A percentile compares a stretch with the other conserved stretches of the same genome.
phyloP scores from a whole-genome alignment of 2,113 vertebrate species.

The Osmerus mordax region DNA sequence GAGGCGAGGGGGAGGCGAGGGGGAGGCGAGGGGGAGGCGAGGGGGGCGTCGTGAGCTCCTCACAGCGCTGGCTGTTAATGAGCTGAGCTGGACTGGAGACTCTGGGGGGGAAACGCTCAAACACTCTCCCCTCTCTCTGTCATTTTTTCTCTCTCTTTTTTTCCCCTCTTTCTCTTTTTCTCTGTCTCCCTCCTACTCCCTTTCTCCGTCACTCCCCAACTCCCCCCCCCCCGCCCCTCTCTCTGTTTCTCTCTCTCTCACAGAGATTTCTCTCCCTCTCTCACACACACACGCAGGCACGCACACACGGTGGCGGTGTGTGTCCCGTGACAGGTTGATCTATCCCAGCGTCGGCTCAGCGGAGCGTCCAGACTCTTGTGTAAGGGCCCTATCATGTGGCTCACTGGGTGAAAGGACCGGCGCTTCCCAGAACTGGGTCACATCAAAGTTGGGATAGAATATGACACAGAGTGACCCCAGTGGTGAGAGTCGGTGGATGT shows the following conservation, averaged over 20 bases:
- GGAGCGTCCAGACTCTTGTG: constrained; percentile 53
- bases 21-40: no score
- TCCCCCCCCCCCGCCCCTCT: no score
- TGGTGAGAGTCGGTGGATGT: constrained; percentile 50
- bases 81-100: no score
- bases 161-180: no score
- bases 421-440: constrained; percentile 64
- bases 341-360: constrained; percentile 56
- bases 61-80: no score
- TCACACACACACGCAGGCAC: constrained; percentile 12
- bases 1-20: no score
- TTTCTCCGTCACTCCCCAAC: no score
- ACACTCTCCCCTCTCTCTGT: no score
- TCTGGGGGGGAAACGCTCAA: no score
- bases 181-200: no score
- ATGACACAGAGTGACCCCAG: constrained; percentile 55
- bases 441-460: constrained; percentile 58
- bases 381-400: constrained; percentile 58
- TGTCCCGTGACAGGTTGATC: constrained; percentile 57
- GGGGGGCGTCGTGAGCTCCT: no score
- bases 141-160: no score
- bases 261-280: background rate
- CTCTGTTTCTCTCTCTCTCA: constrained; percentile 4
- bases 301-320: background rate
- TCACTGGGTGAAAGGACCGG: constrained; percentile 50